Conservation (phyloP, 37 sponge, comb jelly and placozoan genomes). For the Lycopodina hypogea region DNA sequence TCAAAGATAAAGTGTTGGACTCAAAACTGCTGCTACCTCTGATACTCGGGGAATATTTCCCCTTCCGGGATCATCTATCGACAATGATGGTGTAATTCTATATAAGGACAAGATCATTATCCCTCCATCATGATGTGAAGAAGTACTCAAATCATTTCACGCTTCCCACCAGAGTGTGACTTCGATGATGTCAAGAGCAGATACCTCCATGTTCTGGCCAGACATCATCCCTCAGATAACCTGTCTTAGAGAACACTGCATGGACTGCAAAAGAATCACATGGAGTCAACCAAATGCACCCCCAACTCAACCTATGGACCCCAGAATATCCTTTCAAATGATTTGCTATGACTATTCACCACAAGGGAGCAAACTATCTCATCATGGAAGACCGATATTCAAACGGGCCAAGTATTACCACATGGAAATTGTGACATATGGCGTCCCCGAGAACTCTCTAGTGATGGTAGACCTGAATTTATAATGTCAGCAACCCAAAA, state of each 20-base stretch:
- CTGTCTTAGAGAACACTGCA: constrained; percentile 14
- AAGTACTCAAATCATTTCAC: constrained; percentile 13
- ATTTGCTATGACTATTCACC: constrained; percentile 2
- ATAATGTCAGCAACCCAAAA: constrained; percentile 1
- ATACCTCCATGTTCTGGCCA: constrained; percentile 38
- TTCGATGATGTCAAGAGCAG: constrained; percentile 36
- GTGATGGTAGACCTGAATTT: constrained; percentile 45
- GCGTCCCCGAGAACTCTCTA: constrained; percentile 51
- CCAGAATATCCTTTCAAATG: constrained; percentile 1
- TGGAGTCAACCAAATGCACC: constrained; percentile 18
- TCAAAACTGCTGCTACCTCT: constrained; percentile 33
- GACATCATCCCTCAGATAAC: constrained; percentile 7
- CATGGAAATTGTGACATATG: constrained; percentile 36
- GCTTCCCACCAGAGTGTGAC: constrained; percentile 29
- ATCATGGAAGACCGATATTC: constrained; percentile 40
- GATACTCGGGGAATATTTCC: constrained; percentile 30
- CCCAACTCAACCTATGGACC: constrained; percentile 19
- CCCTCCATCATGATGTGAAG: constrained; percentile 21
- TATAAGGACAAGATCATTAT: constrained; percentile 39
- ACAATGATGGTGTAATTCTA: constrained; percentile 31
- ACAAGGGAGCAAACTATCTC: constrained; percentile 19
- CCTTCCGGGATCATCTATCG: constrained; percentile 32
- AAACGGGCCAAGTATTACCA: constrained; percentile 38
- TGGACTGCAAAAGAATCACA: constrained; percentile 32
- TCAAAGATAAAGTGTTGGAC: constrained; percentile 39